These are phyloP conservation scores for Aelia acuminata DNA, from an alignment of 2,888 invertebrate species.

Conservation along the genomic window DNA sequence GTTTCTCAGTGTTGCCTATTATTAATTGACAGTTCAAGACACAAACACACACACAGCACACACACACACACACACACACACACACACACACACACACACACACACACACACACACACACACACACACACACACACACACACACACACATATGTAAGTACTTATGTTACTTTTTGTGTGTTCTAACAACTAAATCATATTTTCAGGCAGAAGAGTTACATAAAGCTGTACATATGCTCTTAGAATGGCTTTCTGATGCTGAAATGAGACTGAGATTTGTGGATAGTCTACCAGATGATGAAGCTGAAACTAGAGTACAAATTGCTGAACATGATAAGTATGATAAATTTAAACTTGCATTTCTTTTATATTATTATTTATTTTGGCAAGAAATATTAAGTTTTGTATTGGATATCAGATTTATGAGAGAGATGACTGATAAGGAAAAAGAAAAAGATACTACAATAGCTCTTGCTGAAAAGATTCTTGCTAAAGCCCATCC, in stretches of 20 bases:
- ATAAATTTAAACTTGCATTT: neutral
- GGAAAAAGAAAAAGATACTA: constrained; percentile 88
- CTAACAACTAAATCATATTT: neutral
- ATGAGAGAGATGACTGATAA: constrained; percentile 86
- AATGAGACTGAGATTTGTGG: constrained; percentile 92
- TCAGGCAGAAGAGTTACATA: constrained; percentile 87
- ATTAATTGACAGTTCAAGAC: too few species aligned
- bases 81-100: too few species aligned
- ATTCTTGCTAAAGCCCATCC: constrained; percentile 96
- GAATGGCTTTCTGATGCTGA: constrained; percentile 98
- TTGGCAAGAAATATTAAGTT: neutral
- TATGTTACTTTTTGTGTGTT: neutral
- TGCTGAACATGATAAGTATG: constrained; percentile 82
- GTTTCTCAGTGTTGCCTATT: too few species aligned
- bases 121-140: too few species aligned
- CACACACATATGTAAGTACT: too few species aligned
- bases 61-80: too few species aligned
- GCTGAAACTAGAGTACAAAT: constrained; percentile 87
- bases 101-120: too few species aligned
- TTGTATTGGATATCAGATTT: constrained; percentile 71
- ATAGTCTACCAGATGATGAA: constrained; percentile 92
- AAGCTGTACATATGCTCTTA: constrained; percentile 92
- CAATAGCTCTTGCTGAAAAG: constrained; percentile 87
- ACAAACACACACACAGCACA: too few species aligned
- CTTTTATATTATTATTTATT: neutral